These are phyloP conservation scores for Cinara cedri DNA, from an alignment of 2,888 invertebrate genomes.

Conservation along the genomic window DNA sequence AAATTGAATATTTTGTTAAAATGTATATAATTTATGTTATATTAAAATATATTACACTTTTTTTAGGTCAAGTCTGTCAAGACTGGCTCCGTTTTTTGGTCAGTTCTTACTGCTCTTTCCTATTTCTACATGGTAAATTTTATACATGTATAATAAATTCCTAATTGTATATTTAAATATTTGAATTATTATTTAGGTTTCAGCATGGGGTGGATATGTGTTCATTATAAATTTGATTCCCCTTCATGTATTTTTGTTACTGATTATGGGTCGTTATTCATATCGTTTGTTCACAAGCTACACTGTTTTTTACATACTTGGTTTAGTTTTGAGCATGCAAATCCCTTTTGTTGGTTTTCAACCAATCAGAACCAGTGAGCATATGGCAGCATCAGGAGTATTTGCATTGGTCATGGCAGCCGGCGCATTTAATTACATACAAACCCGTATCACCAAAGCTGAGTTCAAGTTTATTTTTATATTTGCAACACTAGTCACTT, in stretches of 20 bases:
- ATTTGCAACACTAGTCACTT: slow-evolving; percentile 77
- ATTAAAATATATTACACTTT: slow-evolving; percentile 29
- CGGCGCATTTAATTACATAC: slow-evolving; percentile 83
- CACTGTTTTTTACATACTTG: slow-evolving; percentile 95
- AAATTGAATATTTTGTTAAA: background rate
- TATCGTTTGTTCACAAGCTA: slow-evolving; percentile 92
- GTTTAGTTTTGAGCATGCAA: slow-evolving; percentile 96
- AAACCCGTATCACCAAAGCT: slow-evolving; percentile 82
- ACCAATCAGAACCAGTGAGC: slow-evolving; percentile 97
- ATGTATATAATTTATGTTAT: background rate
- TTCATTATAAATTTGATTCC: slow-evolving; percentile 99
- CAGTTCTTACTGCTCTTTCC: slow-evolving; percentile 88
- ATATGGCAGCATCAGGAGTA: slow-evolving; percentile 99
- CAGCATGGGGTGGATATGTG: slow-evolving; percentile 99
- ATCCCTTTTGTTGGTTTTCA: slow-evolving; percentile 96
- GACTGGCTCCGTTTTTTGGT: slow-evolving; percentile 97
- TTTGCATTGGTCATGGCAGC: slow-evolving; percentile 92
- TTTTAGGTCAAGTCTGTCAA: slow-evolving; percentile 85
- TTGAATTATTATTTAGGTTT: slow-evolving; percentile 71
- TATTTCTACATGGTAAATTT: slow-evolving; percentile 97
- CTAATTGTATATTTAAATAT: background rate
- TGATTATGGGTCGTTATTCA: slow-evolving; percentile 95
- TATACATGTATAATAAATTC: background rate
- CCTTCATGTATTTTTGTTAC: slow-evolving; percentile 91
- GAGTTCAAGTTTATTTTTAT: slow-evolving; percentile 89